These are phyloP conservation scores for Thermophis baileyi DNA, from an alignment of 2,113 vertebrate genomes.

Conservation along the genomic window DNA sequence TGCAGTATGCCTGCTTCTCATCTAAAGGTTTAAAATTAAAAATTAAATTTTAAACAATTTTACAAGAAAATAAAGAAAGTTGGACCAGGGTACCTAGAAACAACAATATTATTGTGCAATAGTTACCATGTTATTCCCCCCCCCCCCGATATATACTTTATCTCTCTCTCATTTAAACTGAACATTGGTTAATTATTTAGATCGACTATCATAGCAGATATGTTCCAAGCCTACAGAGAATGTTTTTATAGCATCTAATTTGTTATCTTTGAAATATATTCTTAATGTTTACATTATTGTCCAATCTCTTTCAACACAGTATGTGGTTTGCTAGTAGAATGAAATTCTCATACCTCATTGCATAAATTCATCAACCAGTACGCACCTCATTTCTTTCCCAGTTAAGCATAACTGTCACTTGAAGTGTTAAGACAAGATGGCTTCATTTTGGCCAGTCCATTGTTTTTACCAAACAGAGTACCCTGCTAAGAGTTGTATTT, in stretches of 20 bases:
- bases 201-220: not conserved
- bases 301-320: constrained; percentile 49
- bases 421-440: constrained; percentile 6
- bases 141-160: not conserved
- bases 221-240: not conserved
- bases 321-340: constrained; percentile 53
- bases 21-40: not conserved
- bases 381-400: constrained; percentile 40
- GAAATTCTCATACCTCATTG: constrained; percentile 29
- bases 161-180: not conserved
- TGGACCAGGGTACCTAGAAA: not conserved
- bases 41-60: not conserved
- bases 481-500: constrained; percentile 27
- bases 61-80: not conserved
- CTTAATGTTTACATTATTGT: constrained; percentile 30
- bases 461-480: constrained; percentile 16
- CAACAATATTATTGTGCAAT: not conserved
- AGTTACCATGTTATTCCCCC: not conserved
- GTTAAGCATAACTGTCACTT: constrained; percentile 49
- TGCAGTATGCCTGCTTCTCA: not conserved
- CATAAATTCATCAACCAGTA: constrained; percentile 53
- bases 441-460: constrained; percentile 26
- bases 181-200: not conserved
- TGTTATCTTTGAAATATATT: not conserved
- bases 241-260: constrained; percentile 16